Percentiles rank a stretch among this genome's conserved stretches.
These are phyloP conservation scores for Paracanthobrama guichenoti DNA, from an alignment of 2,113 vertebrate species.

Conservation along the genomic window DNA sequence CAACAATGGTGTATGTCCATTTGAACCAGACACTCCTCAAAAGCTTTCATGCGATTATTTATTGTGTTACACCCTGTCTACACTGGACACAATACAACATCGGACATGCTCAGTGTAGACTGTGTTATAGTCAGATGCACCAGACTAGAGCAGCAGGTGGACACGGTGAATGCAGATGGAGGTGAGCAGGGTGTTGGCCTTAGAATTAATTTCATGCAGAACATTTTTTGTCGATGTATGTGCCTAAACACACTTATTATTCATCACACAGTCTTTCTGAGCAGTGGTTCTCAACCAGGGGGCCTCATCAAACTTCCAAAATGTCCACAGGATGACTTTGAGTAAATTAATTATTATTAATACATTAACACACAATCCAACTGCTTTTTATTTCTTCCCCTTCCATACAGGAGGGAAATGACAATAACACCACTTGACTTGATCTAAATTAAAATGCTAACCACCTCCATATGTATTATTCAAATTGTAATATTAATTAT, in stretches of 20 bases:
- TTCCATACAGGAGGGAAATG: neutral
- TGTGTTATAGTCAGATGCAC: neutral
- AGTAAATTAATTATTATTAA: neutral
- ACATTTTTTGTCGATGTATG: too few species aligned
- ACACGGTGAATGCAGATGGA: neutral
- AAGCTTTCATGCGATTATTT: constrained; percentile 13
- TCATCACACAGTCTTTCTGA: neutral
- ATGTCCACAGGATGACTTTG: neutral
- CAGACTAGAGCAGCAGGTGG: neutral
- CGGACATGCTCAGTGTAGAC: neutral
- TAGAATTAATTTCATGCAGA: neutral
- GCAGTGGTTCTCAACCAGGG: neutral
- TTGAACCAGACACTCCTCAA: constrained; percentile 9
- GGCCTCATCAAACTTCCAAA: neutral
- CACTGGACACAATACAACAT: neutral
- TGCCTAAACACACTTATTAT: neutral
- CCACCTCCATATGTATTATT: too few species aligned
- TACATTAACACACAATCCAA: neutral
- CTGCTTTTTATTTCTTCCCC: neutral
- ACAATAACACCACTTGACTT: neutral
- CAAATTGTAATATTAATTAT: too few species aligned
- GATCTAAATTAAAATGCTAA: neutral
- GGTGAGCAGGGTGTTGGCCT: neutral
- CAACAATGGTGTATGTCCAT: constrained; percentile 21
- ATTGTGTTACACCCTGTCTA: constrained; percentile 26